These are phyloP conservation scores for Drosophila suboccidentalis DNA, from an alignment of 2,888 invertebrate species.

Conservation along the genomic window DNA sequence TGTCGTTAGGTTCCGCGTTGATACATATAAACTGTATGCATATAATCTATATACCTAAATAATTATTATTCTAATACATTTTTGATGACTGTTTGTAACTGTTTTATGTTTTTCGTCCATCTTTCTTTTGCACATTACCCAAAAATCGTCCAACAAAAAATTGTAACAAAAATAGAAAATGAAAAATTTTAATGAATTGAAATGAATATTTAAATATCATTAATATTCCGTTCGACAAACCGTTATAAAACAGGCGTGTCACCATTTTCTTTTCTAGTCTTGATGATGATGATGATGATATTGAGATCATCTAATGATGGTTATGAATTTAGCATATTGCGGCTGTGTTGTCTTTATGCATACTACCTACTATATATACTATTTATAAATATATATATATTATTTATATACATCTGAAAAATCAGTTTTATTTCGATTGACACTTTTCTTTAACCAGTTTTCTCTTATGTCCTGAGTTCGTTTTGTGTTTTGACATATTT, in stretches of 20 bases:
- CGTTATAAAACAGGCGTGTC: constrained; percentile 50
- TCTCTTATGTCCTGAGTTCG: constrained; percentile 64
- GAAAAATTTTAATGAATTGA: constrained; percentile 35
- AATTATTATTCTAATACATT: constrained; percentile 52
- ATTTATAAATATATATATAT: constrained; percentile 52
- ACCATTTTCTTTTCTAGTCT: constrained; percentile 69
- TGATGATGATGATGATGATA: constrained; percentile 55
- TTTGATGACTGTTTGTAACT: constrained; percentile 68
- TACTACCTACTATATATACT: constrained; percentile 60
- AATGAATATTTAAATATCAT: constrained; percentile 33
- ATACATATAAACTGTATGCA: constrained; percentile 66
- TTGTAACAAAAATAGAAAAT: constrained; percentile 37
- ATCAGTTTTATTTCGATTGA: constrained; percentile 56
- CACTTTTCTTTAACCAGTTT: constrained; percentile 65
- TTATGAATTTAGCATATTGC: constrained; percentile 80
- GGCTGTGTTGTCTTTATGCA: constrained; percentile 81
- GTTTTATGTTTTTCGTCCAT: constrained; percentile 47
- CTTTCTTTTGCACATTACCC: constrained; percentile 62
- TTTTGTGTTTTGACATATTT: constrained; percentile 59
- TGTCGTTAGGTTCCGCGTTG: constrained; percentile 65
- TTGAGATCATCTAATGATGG: constrained; percentile 55
- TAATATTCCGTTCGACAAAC: constrained; percentile 62
- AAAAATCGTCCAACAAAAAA: constrained; percentile 36
- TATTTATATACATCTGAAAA: constrained; percentile 48
- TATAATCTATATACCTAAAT: constrained; percentile 58